A percentile compares a stretch with the other conserved stretches of the same genome.
Evolutionary conservation across 2,888 invertebrate species (phyloP).

Genomic region (Spodoptera littoralis): DNA sequence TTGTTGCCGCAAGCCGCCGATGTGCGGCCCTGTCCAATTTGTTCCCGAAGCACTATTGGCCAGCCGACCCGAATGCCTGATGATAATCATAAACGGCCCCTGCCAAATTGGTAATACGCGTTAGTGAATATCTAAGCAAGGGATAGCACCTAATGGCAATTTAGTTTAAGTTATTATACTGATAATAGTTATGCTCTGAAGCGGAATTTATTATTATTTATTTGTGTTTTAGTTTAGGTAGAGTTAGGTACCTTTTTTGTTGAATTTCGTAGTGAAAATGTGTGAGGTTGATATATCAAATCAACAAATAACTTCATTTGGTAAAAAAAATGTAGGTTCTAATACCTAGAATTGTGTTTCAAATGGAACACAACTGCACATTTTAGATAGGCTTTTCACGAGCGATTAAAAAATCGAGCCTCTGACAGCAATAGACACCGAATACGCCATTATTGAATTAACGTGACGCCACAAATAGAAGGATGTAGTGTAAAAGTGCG

Average conservation of each 20-base stretch:
- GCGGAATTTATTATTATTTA: constrained; percentile 22
- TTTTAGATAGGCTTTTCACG: constrained; percentile 18
- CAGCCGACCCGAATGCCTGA: constrained; percentile 38
- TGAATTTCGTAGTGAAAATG: too few relatives aligned
- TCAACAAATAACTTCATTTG: too few relatives aligned
- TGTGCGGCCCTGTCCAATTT: constrained; percentile 60
- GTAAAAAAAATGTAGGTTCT: too few relatives aligned
- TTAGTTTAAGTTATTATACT: constrained; percentile 51
- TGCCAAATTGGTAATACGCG: constrained; percentile 52
- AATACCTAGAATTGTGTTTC: not conserved
- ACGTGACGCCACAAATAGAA: constrained; percentile 21
- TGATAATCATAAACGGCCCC: constrained; percentile 48
- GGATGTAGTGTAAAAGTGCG: constrained; percentile 28
- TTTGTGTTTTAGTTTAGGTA: constrained; percentile 10
- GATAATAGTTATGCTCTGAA: constrained; percentile 42
- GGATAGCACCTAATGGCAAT: constrained; percentile 50
- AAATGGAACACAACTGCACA: constrained; percentile 15
- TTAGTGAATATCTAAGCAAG: constrained; percentile 58
- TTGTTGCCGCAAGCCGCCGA: constrained; percentile 57
- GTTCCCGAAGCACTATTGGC: constrained; percentile 49
- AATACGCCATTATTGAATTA: constrained; percentile 30
- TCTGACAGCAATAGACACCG: constrained; percentile 1
- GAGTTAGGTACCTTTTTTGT: constrained; percentile 6
- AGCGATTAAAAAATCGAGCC: constrained; percentile 15
- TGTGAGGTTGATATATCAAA: too few relatives aligned